phyloP scores from a whole-genome alignment of 2,113 vertebrate species.

The Pavo muticus region DNA sequence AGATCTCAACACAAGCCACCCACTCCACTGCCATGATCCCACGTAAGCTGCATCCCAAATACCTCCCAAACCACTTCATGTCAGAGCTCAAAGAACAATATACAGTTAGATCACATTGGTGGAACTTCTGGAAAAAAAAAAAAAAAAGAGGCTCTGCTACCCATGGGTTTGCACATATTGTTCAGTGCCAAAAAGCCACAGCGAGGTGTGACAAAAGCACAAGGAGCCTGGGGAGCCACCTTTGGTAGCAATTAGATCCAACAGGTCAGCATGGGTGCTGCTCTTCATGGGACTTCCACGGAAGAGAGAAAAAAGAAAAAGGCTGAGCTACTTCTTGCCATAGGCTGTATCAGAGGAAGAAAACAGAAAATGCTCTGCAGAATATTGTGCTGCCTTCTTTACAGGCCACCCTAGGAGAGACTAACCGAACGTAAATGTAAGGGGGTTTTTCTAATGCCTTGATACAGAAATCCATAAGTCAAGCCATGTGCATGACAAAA shows the following conservation, averaged over 20 bases:
- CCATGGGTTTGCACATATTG: background rate
- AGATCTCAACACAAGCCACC: rapidly evolving
- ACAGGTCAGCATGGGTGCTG: background rate
- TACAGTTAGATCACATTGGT: background rate
- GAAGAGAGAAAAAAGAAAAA: background rate
- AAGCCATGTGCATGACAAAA: rapidly evolving
- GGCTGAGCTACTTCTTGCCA: background rate
- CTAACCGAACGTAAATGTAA: background rate
- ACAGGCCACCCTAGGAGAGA: background rate
- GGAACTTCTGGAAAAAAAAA: background rate
- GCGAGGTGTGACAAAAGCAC: background rate
- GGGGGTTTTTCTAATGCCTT: background rate
- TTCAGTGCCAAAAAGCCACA: background rate
- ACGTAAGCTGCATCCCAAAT: background rate
- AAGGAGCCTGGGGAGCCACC: background rate
- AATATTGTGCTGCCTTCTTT: background rate
- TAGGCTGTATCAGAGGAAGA: background rate
- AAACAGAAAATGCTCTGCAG: background rate
- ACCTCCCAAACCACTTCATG: background rate
- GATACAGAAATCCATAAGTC: background rate
- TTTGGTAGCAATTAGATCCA: background rate
- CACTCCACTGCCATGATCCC: rapidly evolving
- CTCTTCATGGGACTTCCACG: background rate
- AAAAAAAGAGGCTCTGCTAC: background rate
- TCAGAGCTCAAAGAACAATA: background rate